Conservation (phyloP, 2,888 invertebrate genomes). For the Ichneumoninae sp. region DNA sequence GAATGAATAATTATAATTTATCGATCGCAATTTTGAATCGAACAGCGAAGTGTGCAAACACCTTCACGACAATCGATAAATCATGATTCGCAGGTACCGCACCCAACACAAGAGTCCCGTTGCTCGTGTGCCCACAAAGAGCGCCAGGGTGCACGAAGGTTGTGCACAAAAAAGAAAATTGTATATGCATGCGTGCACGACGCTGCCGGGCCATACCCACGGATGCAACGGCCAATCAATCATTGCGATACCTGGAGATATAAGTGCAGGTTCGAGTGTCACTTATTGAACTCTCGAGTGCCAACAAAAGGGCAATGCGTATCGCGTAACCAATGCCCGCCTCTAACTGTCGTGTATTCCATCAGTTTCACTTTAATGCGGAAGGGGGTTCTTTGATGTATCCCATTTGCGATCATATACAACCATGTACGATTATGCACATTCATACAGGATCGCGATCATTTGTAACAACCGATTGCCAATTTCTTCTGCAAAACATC, state of each 20-base stretch:
- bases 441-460: too few relatives aligned
- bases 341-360: background rate
- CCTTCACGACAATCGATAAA: conserved; percentile 69
- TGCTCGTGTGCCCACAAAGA: conserved; percentile 59
- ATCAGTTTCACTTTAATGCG: background rate
- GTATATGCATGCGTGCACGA: conserved; percentile 64
- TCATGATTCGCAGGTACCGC: conserved; percentile 68
- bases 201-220: conserved; percentile 71
- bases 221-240: conserved; percentile 78
- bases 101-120: conserved; percentile 64
- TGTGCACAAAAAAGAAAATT: conserved; percentile 41
- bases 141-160: conserved; percentile 70
- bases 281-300: conserved; percentile 51
- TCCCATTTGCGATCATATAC: too few relatives aligned
- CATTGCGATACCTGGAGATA: conserved; percentile 65
- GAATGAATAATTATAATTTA: too few relatives aligned
- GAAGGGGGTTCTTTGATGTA: too few relatives aligned
- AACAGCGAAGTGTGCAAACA: conserved; percentile 34
- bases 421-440: too few relatives aligned
- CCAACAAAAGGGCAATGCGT: conserved; percentile 42
- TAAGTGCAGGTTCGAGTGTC: conserved; percentile 38
- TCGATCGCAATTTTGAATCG: background rate
- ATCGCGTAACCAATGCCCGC: conserved; percentile 1
- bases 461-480: too few relatives aligned
- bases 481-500: too few relatives aligned